Base-by-base conservation (phyloP, 2,888 invertebrate genomes). In the Brenthis ino region DNA sequence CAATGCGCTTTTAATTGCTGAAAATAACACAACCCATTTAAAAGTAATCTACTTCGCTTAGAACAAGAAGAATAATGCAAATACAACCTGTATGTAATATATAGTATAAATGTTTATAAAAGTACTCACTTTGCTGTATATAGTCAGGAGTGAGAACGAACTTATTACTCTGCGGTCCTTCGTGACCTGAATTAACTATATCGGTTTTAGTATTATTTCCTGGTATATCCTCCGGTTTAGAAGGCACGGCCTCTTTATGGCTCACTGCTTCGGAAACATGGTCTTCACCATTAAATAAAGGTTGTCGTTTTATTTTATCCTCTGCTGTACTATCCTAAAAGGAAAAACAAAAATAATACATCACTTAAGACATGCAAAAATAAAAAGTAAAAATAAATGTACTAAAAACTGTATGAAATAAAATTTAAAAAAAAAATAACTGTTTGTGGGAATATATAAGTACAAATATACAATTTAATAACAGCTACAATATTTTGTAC, bases 141-240 rank as follows among this genome's bases (percentile, higher is more conserved):
- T 98, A 98, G 88, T 98, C 97, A 66, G 97, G 97, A 14, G 98
- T 98, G 72, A 98, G 94, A 77, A 97, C 96, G 90, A 98, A 98
- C 89, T 97, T 89, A 78, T 89, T 93, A 80, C 76, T 80, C 74
- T 84, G 88, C 16, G 81, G 75, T 56, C 78, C 83, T 58, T 85
- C 87, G 65, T 79, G 83, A 37, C 76, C 79, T 13, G 87, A 82
- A 77, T 89, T 89, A 68, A 90, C 77, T 69, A 90, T 86, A 79
- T 89, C 88, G 16, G 88, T 88, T 81, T 91, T 89, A 73, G 86
- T 89, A 75, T 81, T 89, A 80, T 87, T 91, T 70, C 86, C 84
- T 74, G 85, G 84, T 70, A 89, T 82, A 72, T 91, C 89, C 75
- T 89, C 91, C 33, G 85, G 86, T 75, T 89, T 91, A 55, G 86